Evolutionary conservation across 1,140 invertebrate genomes (phyloP).

Genomic region (Whitmania pigra): DNA sequence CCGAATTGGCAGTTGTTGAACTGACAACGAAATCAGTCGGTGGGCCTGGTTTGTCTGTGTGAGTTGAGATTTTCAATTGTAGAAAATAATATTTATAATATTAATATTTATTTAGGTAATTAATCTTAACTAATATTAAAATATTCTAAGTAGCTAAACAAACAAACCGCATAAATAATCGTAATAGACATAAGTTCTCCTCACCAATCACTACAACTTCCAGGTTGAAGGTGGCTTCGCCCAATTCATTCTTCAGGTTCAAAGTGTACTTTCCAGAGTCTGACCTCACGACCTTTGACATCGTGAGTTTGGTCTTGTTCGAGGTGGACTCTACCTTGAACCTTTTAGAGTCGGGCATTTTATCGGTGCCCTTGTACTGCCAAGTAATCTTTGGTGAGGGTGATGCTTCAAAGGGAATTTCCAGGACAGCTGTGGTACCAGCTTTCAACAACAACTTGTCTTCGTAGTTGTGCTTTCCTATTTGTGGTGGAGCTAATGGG

Average conservation of each 20-base stretch:
- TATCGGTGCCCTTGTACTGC: conserved; percentile 70
- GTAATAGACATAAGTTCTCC: neutral
- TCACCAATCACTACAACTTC: conserved; percentile 83
- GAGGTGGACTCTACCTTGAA: conserved; percentile 22
- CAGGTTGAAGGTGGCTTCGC: conserved; percentile 80
- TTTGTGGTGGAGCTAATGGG: conserved; percentile 17
- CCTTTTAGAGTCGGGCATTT: conserved; percentile 70
- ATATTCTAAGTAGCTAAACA: too few relatives aligned
- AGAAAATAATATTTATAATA: too few relatives aligned
- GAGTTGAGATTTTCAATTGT: neutral
- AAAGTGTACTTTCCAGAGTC: conserved; percentile 89
- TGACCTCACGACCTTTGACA: conserved; percentile 73
- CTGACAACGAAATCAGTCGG: conserved; percentile 19
- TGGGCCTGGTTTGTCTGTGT: conserved; percentile 22
- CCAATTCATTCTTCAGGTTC: conserved; percentile 86
- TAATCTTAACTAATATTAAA: too few relatives aligned
- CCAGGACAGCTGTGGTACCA: conserved; percentile 47
- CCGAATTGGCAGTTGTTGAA: conserved; percentile 20
- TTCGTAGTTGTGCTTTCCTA: conserved; percentile 18
- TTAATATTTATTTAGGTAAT: too few relatives aligned
- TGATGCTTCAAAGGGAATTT: conserved; percentile 89
- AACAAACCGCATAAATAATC: too few relatives aligned
- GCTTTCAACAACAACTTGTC: conserved; percentile 26
- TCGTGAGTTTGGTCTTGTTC: conserved; percentile 52
- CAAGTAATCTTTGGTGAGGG: conserved; percentile 81